Base-by-base conservation (phyloP, 2,113 vertebrate species). In the Cariama cristata region DNA sequence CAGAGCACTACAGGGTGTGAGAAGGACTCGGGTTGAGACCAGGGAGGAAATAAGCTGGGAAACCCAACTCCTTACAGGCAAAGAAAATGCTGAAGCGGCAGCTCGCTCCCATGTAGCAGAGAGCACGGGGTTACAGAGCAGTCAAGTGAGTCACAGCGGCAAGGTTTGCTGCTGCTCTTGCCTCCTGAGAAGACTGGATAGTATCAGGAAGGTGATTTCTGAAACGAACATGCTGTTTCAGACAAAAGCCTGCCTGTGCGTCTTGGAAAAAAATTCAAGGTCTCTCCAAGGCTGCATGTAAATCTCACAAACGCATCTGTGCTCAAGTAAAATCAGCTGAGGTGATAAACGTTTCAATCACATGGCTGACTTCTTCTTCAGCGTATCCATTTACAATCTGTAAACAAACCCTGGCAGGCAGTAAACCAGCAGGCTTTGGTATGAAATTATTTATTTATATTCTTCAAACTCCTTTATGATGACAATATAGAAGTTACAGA, bases 81-180 rank as follows among this genome's bases (percentile, higher is more conserved):
- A 33, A 40, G 86, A 90, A 97, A 93, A 76, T 44, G 79, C 86
- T 86, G 91, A 90, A 58, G 71, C 4, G 6, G 71, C 50, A 82
- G 35, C 64, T 59, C 0, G 1, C 4, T 94, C 42, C 24, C 23
- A 42, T 13, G 49, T 15, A 69, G 24, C 0, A 0, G 73, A 45
- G 33, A 86, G 30, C 38, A 11, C 7, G 6, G 23, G 45, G 62
- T 88, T 86, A 73, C 63, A 75, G 52, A 85, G 79, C 64, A 55
- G 40, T 45, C 60, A 76, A 35, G 27, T 47, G 59, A 93, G 49
- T 27, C 69, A 67, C 27, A 86, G 28, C 40, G 94, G 60, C n/a
- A 88, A 87, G 53, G 30, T 75, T 72, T 52, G 28, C 40, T 10
- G 22, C 20, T 69, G 53, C 59, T 86, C 12, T 66, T 52, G 11